phyloP scores from a whole-genome alignment of 2,113 vertebrate species.

The Odobenus rosmarus region DNA sequence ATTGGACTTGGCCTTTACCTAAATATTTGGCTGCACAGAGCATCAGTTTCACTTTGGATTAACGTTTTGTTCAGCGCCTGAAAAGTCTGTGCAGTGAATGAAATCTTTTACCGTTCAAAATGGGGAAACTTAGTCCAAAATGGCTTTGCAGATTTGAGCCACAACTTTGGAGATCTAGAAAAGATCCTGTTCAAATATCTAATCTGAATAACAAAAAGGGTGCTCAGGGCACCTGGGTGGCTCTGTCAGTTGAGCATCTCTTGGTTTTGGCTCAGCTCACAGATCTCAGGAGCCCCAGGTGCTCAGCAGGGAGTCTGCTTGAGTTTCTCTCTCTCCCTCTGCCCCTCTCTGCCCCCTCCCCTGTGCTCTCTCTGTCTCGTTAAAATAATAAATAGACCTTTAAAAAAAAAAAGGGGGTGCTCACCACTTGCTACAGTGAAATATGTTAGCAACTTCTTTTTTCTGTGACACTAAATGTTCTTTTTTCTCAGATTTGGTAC shows the following conservation, averaged over 20 bases:
- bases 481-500: neutral
- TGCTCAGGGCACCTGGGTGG: neutral
- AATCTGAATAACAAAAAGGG: slow-evolving; percentile 18
- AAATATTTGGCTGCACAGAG: neutral
- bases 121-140: neutral
- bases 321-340: neutral
- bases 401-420: neutral
- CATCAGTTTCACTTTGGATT: neutral
- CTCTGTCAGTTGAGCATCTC: neutral
- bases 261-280: neutral
- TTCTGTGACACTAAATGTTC: neutral
- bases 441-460: slow-evolving; percentile 18
- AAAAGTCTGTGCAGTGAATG: neutral
- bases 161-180: slow-evolving; percentile 7
- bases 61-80: neutral
- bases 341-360: neutral
- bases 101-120: neutral
- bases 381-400: neutral
- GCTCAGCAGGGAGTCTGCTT: neutral
- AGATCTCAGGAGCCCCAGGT: neutral
- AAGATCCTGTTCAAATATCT: slow-evolving; percentile 42
- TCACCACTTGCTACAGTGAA: neutral
- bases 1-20: neutral
- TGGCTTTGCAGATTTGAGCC: neutral
- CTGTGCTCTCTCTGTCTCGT: neutral